These are phyloP conservation scores for Manacus vitellinus DNA, from an alignment of 2,113 vertebrate species.

Conservation along the genomic window DNA sequence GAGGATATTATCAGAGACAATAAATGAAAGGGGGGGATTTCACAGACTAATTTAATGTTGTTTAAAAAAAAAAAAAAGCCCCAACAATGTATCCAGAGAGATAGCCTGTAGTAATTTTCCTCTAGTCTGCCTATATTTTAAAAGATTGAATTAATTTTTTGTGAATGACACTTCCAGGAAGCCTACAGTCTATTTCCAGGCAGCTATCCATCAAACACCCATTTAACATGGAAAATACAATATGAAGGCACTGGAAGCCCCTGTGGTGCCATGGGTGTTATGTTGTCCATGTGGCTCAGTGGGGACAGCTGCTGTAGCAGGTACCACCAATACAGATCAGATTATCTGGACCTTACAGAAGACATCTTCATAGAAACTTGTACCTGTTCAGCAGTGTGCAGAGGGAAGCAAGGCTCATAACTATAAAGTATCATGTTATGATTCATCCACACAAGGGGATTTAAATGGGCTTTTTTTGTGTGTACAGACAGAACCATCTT, in stretches of 20 bases:
- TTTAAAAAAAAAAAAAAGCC: background rate
- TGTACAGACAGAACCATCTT: background rate
- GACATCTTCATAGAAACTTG: background rate
- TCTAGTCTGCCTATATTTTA: background rate
- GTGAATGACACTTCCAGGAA: background rate
- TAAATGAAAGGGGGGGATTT: background rate
- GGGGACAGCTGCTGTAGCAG: background rate
- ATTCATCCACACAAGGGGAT: background rate
- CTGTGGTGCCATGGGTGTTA: background rate
- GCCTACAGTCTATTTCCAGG: background rate
- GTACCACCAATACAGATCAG: background rate
- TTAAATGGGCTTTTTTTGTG: background rate
- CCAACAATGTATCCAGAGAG: background rate
- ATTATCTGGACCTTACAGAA: background rate
- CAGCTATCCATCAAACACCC: background rate
- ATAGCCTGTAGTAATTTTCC: background rate
- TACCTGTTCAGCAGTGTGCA: background rate
- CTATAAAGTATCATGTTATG: background rate
- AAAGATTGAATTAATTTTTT: background rate
- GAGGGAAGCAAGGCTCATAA: background rate
- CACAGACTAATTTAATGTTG: background rate
- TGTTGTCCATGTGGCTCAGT: accelerated
- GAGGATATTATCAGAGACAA: background rate
- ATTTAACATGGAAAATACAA: background rate
- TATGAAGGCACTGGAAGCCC: background rate